These are phyloP conservation scores for Manis pentadactyla DNA, from an alignment of 2,797 vertebrate species.

Conservation along the genomic window DNA sequence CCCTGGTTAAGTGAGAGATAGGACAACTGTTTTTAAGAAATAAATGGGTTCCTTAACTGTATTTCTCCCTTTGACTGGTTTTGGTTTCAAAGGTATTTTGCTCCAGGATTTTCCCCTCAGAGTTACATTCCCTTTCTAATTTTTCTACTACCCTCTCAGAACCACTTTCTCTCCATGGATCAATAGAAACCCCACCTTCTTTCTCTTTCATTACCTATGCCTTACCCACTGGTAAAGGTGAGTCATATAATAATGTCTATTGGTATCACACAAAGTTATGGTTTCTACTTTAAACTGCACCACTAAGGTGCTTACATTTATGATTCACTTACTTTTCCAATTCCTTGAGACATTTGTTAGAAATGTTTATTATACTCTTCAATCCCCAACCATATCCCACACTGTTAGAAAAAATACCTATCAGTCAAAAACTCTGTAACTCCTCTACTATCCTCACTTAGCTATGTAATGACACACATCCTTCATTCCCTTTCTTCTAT, in stretches of 20 bases:
- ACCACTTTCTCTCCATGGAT: not conserved
- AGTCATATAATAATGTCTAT: not conserved
- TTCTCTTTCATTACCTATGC: not conserved
- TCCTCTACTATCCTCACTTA: not conserved
- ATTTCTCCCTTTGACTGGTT: no score
- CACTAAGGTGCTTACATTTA: not conserved
- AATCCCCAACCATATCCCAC: not conserved
- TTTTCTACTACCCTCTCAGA: not conserved
- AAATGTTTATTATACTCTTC: not conserved
- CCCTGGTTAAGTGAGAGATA: no score
- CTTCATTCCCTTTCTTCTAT: not conserved
- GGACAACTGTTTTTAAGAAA: no score
- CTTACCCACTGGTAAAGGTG: not conserved
- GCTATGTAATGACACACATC: not conserved
- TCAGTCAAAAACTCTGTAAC: not conserved
- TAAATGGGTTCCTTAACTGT: no score
- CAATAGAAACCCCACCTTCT: not conserved
- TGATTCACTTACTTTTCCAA: not conserved
- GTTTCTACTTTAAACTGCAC: constrained; percentile 1
- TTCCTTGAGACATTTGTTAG: not conserved
- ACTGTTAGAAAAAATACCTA: not conserved
- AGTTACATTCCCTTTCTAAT: not conserved
- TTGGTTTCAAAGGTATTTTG: no score
- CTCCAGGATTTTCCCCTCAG: no score
- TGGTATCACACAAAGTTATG: not conserved